Evolutionary conservation across 2,888 invertebrate genomes (phyloP), one percentile per base, ranked within the genome.

Genomic region (Hydropsyche betteni): DNA sequence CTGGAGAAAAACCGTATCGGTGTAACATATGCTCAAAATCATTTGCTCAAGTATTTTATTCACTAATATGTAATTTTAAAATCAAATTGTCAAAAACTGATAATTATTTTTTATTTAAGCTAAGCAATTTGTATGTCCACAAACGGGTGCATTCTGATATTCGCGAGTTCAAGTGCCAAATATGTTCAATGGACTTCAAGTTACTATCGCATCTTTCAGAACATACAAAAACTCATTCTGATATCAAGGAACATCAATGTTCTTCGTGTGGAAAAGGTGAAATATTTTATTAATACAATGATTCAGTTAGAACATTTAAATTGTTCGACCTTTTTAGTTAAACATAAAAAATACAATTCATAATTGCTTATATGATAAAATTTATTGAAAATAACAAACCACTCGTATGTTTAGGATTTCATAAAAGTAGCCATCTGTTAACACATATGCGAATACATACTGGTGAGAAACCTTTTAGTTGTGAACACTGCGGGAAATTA

Each of bases 391-490:
- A 24, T 24, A 24, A 24, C 24, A 24, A 24, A 24, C 24, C 1
- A 24, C 24, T 24, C 24, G 2, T 33, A 58, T 7, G 75, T 73
- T 12, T 44, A 77, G 77, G 73, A 24, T 77, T 77, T 34, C 64
- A 76, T n/a, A 77, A 77, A 52, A 52, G 68, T 12, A 64, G 73
- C 14, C 75, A 77, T 34, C 36, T 77, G 53, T 36, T 75, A 51
- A 77, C 71, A 6, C 77, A 77, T 16, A 68, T 75, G 34, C 74
- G 77, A 5, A 75, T 55, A 0, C 77, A 77, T 16, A 75, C 77
- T 0, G 75, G 75, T 12, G 77, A 77, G 51, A 75, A 73, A 16
- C 73, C 75, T 5, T 77, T 69, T 58, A 75, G 64, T 61, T 77
- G 77, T 61, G 77, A 77, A 51, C 53, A 73, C 50, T 77, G 77